Evolutionary conservation across 2,888 invertebrate genomes (phyloP).

Genomic region (Microdon myrmicae): DNA sequence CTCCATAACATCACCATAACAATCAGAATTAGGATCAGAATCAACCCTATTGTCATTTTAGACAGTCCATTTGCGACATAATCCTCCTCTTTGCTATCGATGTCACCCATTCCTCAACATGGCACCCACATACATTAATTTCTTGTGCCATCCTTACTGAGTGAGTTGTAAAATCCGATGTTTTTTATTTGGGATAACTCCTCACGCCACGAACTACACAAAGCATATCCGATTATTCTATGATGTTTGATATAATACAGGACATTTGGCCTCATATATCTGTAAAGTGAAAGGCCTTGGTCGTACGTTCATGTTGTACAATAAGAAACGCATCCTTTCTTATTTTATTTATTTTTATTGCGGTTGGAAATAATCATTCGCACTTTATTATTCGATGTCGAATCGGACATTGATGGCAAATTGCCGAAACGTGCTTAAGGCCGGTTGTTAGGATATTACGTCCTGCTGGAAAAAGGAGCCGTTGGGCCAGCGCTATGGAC

Average conservation of each 20-base stretch:
- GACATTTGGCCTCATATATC: too few species aligned
- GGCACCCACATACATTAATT: constrained; percentile 40
- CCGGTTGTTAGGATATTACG: constrained; percentile 30
- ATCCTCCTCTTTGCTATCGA: constrained; percentile 9
- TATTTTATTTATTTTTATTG: constrained; percentile 48
- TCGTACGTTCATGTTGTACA: too few species aligned
- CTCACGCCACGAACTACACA: constrained; percentile 13
- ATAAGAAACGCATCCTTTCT: constrained; percentile 29
- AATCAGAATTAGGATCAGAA: constrained; percentile 41
- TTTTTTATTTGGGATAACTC: constrained; percentile 5
- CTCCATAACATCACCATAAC: constrained; percentile 28
- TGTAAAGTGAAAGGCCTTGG: too few species aligned
- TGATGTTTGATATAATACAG: too few species aligned
- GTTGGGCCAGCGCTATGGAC: background rate
- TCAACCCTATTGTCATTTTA: constrained; percentile 43
- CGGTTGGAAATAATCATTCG: constrained; percentile 48
- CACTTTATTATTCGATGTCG: constrained; percentile 51
- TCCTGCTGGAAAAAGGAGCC: background rate
- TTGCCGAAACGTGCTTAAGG: constrained; percentile 45
- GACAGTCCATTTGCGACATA: constrained; percentile 46
- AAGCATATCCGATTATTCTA: constrained; percentile 34
- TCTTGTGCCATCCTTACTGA: constrained; percentile 38
- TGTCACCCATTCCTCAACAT: constrained; percentile 20
- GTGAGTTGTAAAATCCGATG: constrained; percentile 47
- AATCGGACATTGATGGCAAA: constrained; percentile 49